Evolutionary conservation across 2,797 vertebrate species (phyloP), one percentile per base, ranked within the genome.

Genomic region (Liasis olivaceus): DNA sequence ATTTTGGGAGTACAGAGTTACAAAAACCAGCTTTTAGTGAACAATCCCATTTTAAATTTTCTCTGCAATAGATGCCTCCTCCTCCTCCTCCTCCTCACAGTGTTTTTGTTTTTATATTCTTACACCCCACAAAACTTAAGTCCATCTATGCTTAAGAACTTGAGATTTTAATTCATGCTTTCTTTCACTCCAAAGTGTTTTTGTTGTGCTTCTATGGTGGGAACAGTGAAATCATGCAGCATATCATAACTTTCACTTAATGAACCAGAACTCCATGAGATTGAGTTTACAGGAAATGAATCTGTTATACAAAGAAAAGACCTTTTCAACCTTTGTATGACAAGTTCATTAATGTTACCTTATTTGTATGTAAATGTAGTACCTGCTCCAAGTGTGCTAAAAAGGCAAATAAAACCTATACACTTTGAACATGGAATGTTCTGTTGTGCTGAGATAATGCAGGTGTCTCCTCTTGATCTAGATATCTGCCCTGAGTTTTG

Each of bases 1-100:
- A 95, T 95, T 96, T 93, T 91, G 96, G 96, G 96, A 97, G 95
- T 96, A 96, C 95, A 92, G 96, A 96, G 96, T 93, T 4, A 14
- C 88, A 93, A 96, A 95, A 96, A 94, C 95, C 91, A 94, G 95
- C 95, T 96, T 97, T 96, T 96, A 96, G 95, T 95, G 93, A 96
- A 94, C 95, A 95, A 95, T 92, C 84, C 77, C 92, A 89, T 96
- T 95, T 97, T 96, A 94, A 96, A 96, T 95, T 96, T 96, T 92
- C 89, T 94, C 90, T 94, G 26, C 94, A 95, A 84, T 93, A 95
- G 95, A 96, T 93, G 88, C 24, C 26, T 11, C 11, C 1, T 64
- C 9, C 3, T 28, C 3, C 1, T 28, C 9, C 63, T 77, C 3
- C 0, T 24, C 3, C 36, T n/a, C n/a, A 9, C 36, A 7, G 94